A percentile compares a stretch with the other conserved stretches of the same genome.
These are phyloP conservation scores for Drosophila parvula DNA, from an alignment of 1,140 invertebrate species.

Conservation along the genomic window DNA sequence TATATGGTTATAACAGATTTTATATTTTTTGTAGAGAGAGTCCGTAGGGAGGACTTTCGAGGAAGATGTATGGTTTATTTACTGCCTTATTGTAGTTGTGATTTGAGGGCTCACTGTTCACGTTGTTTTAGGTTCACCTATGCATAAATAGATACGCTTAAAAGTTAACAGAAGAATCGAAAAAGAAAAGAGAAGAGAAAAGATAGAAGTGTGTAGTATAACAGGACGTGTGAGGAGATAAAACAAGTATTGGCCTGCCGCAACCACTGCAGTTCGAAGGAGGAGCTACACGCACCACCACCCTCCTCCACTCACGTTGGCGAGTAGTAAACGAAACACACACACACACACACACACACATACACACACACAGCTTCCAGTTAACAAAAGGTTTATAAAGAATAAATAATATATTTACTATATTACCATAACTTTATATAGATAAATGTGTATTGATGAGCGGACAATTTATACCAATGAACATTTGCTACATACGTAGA, in stretches of 20 bases:
- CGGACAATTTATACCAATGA: constrained; percentile 11
- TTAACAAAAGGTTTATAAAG: constrained; percentile 19
- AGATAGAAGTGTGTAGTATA: not conserved
- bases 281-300: not conserved
- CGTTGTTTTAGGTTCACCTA: not conserved
- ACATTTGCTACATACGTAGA: constrained; percentile 14
- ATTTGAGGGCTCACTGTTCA: not conserved
- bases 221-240: no score
- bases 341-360: constrained; percentile 1
- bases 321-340: not conserved
- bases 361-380: constrained; percentile 9
- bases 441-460: constrained; percentile 3
- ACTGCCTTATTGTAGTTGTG: constrained; percentile 5
- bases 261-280: not conserved
- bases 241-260: constrained; percentile 3
- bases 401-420: not conserved
- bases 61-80: not conserved
- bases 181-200: not conserved
- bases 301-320: not conserved
- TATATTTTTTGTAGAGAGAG: not conserved
- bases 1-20: not conserved
- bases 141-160: not conserved
- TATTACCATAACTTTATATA: constrained; percentile 1
- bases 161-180: not conserved
- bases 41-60: not conserved